Evolutionary conservation across 2,797 vertebrate species (phyloP).

Genomic region (Xenentodon cancila): DNA sequence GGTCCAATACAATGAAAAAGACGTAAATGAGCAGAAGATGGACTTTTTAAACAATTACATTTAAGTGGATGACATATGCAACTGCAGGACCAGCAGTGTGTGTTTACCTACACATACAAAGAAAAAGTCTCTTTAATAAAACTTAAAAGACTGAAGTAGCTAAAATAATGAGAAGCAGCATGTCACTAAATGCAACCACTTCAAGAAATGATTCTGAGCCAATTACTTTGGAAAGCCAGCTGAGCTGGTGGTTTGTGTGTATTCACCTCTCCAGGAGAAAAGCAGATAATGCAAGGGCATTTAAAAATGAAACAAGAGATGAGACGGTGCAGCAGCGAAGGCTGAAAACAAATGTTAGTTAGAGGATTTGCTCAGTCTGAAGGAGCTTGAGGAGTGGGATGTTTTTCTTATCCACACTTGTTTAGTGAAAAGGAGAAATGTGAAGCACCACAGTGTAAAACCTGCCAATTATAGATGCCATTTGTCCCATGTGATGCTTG

Average conservation of each 20-base stretch:
- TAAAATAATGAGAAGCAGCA: slow-evolving; percentile 9
- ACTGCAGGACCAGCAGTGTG: too few relatives aligned
- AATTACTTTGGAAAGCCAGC: slow-evolving; percentile 61
- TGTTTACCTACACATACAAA: too few relatives aligned
- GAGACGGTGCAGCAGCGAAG: slow-evolving; percentile 26
- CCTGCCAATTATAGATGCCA: slow-evolving; percentile 48
- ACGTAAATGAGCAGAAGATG: not conserved
- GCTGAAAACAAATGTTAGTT: slow-evolving; percentile 51
- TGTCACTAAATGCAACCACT: slow-evolving; percentile 39
- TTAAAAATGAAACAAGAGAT: slow-evolving; percentile 49
- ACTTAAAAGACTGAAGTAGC: slow-evolving; percentile 6
- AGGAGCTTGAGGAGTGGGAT: slow-evolving; percentile 15
- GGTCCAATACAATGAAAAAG: not conserved
- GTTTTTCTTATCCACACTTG: slow-evolving; percentile 20
- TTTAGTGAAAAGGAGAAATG: slow-evolving; percentile 48
- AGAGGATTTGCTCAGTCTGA: slow-evolving; percentile 50
- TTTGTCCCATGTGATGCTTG: slow-evolving; percentile 43
- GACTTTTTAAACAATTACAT: too few relatives aligned
- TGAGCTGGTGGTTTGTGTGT: slow-evolving; percentile 33
- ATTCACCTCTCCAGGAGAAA: slow-evolving; percentile 36
- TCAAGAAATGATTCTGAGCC: slow-evolving; percentile 51
- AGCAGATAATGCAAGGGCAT: slow-evolving; percentile 26
- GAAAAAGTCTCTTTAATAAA: slow-evolving; percentile 4
- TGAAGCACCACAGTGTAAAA: slow-evolving; percentile 51
- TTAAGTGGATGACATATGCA: too few relatives aligned